Conservation (phyloP, 2,797 vertebrate genomes). For the Phalloptychus januarius region DNA sequence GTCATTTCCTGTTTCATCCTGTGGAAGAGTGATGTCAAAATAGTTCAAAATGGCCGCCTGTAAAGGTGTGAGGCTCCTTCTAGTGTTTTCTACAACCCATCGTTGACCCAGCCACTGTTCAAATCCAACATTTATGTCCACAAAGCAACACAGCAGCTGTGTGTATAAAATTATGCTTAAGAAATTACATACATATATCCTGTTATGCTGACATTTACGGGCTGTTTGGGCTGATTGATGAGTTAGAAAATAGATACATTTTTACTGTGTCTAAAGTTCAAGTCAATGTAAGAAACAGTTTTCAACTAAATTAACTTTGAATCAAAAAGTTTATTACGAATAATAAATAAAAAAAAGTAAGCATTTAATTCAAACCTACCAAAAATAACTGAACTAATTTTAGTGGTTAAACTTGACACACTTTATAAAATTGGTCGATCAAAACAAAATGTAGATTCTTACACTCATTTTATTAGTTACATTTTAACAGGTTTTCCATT, state of each 20-base stretch:
- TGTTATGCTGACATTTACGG: background rate
- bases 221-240: background rate
- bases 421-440: background rate
- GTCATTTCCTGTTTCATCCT: background rate
- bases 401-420: slow-evolving; percentile 20
- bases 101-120: background rate
- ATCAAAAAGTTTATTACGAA: background rate
- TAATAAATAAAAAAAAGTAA: background rate
- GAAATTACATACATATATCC: background rate
- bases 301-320: background rate
- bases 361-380: background rate
- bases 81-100: background rate
- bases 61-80: background rate
- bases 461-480: background rate
- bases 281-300: background rate
- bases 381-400: background rate
- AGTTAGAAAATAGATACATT: background rate
- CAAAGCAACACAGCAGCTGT: background rate
- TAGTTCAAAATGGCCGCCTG: background rate
- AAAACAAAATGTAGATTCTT: background rate
- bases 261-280: background rate
- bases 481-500: background rate
- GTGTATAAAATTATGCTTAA: background rate
- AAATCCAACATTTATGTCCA: background rate
- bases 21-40: background rate